Evolutionary conservation across 2,113 vertebrate genomes (phyloP).

Genomic region (Eublepharis macularius): DNA sequence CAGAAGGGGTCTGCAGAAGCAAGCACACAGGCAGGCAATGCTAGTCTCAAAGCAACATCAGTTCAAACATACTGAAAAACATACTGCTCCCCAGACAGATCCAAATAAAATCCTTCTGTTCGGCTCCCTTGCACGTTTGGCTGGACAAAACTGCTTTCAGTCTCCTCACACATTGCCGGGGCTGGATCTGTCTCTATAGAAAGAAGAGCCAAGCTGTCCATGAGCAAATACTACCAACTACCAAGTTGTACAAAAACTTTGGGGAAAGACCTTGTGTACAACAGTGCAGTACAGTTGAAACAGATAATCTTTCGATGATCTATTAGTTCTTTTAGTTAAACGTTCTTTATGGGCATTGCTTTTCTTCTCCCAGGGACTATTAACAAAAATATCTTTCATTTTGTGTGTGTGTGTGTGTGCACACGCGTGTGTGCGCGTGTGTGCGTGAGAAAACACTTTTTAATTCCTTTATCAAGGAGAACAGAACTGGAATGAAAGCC

Average conservation of each 20-base stretch:
- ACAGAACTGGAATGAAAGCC: constrained; percentile 35
- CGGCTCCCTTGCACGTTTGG: background rate
- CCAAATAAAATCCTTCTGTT: background rate
- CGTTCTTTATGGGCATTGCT: too few relatives aligned
- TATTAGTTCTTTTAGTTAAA: too few relatives aligned
- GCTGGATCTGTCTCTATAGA: background rate
- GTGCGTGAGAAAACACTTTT: constrained; percentile 31
- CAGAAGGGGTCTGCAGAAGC: background rate
- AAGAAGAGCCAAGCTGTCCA: background rate
- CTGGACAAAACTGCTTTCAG: background rate
- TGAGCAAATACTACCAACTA: background rate
- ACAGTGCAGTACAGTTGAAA: background rate
- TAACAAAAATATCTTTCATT: too few relatives aligned
- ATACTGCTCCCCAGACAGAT: background rate
- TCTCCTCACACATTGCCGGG: background rate
- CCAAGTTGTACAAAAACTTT: background rate
- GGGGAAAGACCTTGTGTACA: background rate
- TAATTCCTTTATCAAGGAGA: background rate
- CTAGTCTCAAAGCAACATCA: background rate
- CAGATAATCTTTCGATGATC: background rate
- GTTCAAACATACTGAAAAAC: background rate
- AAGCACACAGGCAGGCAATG: background rate
- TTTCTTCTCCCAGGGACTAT: too few relatives aligned
- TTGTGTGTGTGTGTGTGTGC: too few relatives aligned
- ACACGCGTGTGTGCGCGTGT: too few relatives aligned